Base-by-base conservation (phyloP, 2,113 vertebrate genomes). In the Myodes glareolus region DNA sequence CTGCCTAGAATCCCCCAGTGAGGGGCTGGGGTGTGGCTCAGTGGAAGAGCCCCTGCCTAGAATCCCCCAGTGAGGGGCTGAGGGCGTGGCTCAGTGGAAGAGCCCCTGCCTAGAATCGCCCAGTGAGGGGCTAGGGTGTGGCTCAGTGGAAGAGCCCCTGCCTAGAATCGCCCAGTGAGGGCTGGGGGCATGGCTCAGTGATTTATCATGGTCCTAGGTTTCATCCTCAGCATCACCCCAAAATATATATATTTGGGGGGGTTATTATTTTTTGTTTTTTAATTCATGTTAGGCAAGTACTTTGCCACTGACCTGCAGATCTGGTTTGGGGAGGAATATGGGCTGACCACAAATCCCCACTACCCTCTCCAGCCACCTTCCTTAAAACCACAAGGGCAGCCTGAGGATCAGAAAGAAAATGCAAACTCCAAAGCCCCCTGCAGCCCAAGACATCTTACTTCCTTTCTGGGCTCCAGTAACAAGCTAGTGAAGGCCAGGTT, bases 371-470 rank as follows among this genome's bases (percentile, higher is more conserved):
- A 52, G 47, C 81, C 89, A 61, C 58, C 84, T 93, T 97, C 94
- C 94, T 90, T 94, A 93, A 95, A 96, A 92, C 93, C 76, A 73
- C 78, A 90, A 55, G 68, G 47, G 90, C 86, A 42, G 87, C 93
- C 39, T 84, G 92, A 97, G 94, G 96, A 78, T 81, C 50, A 88
- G 61, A 88, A 70, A 93, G 70, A 36, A 90, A 90, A 78, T 11
- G 6, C 23, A 73, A 42, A 52, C 94, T 93, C 92, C 78, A 95
- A 61, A 96, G 88, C n/a, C 78, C 50, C 65, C n/a, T 10, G 42
- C 77, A 96, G 73, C 91, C 90, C 82, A 52, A 61, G 82, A 70
- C 55, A 90, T 75, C 88, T 87, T 75, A 52, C 85, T 92, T 94
- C 67, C 91, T 76, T 80, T 82, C 52, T 31, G 17, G 67, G 65